Evolutionary conservation across 2,113 vertebrate genomes (phyloP).

Genomic region (Geococcyx californianus): DNA sequence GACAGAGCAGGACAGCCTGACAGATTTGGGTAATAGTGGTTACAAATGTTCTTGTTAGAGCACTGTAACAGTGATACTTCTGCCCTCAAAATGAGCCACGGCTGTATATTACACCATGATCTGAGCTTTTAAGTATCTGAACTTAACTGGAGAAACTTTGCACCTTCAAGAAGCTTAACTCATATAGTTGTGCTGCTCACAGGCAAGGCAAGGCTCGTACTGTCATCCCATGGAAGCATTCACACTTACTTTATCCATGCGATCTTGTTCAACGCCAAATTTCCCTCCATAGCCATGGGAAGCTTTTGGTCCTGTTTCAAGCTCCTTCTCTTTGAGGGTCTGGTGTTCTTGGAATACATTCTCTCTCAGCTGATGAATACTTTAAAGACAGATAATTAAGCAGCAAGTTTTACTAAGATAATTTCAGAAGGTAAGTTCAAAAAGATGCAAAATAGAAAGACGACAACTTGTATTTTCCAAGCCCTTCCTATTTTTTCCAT

Average conservation of each 20-base stretch:
- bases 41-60: background rate
- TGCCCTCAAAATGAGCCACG: background rate
- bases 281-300: conserved; percentile 94
- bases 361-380: conserved; percentile 89
- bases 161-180: background rate
- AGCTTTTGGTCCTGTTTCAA: conserved; percentile 86
- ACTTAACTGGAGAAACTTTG: background rate
- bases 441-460: background rate
- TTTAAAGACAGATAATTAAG: conserved; percentile 42
- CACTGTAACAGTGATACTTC: background rate
- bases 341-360: conserved; percentile 91
- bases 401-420: background rate
- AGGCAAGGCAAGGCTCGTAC: background rate
- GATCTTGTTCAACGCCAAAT: conserved; percentile 92
- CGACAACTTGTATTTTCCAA: background rate
- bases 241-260: conserved; percentile 92
- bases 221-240: background rate
- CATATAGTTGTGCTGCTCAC: background rate
- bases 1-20: background rate
- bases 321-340: conserved; percentile 87
- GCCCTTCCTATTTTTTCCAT: background rate
- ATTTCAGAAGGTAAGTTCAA: background rate
- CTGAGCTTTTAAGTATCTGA: background rate
- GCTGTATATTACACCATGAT: background rate
- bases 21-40: background rate